Percentiles rank a stretch among this genome's conserved stretches.
Evolutionary conservation across 1,140 invertebrate genomes (phyloP).

Genomic region (Rhagoletis zephyria): DNA sequence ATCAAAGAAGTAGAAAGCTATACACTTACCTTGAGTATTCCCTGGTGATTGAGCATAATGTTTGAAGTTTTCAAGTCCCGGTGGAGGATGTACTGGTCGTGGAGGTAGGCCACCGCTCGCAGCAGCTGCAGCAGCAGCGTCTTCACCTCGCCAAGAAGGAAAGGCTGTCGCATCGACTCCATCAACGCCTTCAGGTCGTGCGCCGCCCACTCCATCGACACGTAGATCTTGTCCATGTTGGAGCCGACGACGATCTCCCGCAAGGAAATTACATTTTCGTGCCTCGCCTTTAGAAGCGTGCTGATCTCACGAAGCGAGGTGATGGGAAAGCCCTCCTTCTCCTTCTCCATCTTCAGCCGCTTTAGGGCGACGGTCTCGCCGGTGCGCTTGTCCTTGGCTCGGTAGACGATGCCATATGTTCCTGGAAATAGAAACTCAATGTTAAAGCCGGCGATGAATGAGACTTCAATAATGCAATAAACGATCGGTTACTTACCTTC

Average conservation of each 20-base stretch:
- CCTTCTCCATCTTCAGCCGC: slow-evolving; percentile 97
- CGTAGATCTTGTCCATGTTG: slow-evolving; percentile 99
- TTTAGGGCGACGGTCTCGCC: slow-evolving; percentile 99
- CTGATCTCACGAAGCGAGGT: slow-evolving; percentile 96
- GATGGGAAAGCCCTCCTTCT: no score
- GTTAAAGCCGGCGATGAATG: no score
- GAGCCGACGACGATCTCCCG: slow-evolving; percentile 98
- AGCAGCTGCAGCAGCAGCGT: slow-evolving; percentile 94
- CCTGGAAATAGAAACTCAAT: no score
- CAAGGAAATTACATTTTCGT: slow-evolving; percentile 97
- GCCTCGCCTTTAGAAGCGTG: slow-evolving; percentile 96
- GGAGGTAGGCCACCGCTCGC: slow-evolving; percentile 91
- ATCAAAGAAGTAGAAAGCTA: no score
- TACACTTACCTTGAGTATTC: slow-evolving; percentile 92
- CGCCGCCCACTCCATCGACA: slow-evolving; percentile 99
- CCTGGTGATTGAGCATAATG: slow-evolving; percentile 93
- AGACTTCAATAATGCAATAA: no score
- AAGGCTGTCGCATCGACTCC: slow-evolving; percentile 97
- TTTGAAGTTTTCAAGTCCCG: slow-evolving; percentile 99
- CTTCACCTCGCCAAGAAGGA: slow-evolving; percentile 94
- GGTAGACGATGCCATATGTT: slow-evolving; percentile 95
- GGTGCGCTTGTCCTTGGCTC: slow-evolving; percentile 94
- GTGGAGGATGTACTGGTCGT: slow-evolving; percentile 99
- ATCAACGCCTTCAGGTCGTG: slow-evolving; percentile 98
- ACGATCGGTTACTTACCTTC: no score